Evolutionary conservation across 35 echinoderm and acorn worm genomes (phyloP), one percentile per base, ranked within the genome.

Genomic region (Anneissia japonica): DNA sequence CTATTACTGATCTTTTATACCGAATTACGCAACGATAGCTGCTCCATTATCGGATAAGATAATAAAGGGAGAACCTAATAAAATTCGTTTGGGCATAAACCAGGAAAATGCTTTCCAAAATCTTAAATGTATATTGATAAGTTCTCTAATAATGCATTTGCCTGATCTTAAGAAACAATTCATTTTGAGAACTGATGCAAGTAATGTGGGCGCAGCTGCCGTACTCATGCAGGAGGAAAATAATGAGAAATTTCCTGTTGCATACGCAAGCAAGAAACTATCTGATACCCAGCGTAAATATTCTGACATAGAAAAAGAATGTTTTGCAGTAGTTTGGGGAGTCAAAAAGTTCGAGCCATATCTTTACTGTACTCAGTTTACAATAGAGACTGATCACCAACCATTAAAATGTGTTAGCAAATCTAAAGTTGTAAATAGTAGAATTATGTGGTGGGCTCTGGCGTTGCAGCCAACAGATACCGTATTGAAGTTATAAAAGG

Each of bases 1-100:
- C 9, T 81, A 34, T 36, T 81, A 81, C 36, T 46, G 88, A 40
- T 31, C 82, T 0, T 90, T 90, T 35, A 77, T 90, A 4, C 81
- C 88, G 0, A 90, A 90, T 64, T 90, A 45, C 46, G 35, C 88
- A 17, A 36, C 37, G 10, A 81, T 89, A 38, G 88, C 88, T 13
- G 37, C 73, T 29, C 88, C 88, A 0, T 45, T 89, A 3, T 84
- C 81, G 0, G 88, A 89, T 40, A 3, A 17, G 0, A 74, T 78
- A 6, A 89, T 75, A 36, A 84, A 75, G 30, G 35, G 80, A 31
- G 80, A 84, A 19, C 88, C 80, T 0, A 88, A 88, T 37, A 30
- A 83, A 33, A 34, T 88, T 31, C 0, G 32, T 3, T 84, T 39
- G 82, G 82, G 39, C 33, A 46, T 64, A 55, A 23, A 14, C 0